Evolutionary conservation across 2,888 invertebrate species (phyloP).

Genomic region (Mactromeris polynyma): DNA sequence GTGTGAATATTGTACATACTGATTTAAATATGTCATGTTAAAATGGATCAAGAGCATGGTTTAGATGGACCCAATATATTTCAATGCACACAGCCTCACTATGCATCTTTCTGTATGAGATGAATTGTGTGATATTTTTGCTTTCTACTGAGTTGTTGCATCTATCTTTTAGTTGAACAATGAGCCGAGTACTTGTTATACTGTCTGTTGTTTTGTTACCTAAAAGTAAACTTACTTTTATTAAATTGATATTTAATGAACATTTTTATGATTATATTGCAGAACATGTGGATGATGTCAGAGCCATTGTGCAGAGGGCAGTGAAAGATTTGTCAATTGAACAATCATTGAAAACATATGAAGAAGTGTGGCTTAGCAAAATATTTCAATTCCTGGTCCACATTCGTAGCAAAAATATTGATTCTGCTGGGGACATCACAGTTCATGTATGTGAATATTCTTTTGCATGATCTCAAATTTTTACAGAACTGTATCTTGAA

Average conservation of each 20-base stretch:
- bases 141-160: neutral
- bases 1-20: no score
- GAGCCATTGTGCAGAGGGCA: conserved; percentile 87
- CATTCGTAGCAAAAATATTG: conserved; percentile 68
- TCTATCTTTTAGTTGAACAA: neutral
- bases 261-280: conserved; percentile 27
- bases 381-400: conserved; percentile 85
- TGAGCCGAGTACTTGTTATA: no score
- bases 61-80: no score
- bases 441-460: conserved; percentile 14
- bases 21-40: no score
- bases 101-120: no score
- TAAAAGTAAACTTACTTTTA: no score
- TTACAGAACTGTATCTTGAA: no score
- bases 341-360: conserved; percentile 86
- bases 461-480: neutral
- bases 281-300: conserved; percentile 87
- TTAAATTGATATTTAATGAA: no score
- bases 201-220: neutral
- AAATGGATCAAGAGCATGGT: no score
- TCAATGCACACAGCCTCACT: no score
- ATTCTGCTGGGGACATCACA: conserved; percentile 37
- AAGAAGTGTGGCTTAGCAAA: conserved; percentile 87
- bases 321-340: conserved; percentile 87
- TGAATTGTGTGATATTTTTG: neutral